Conservation (phyloP, 1,140 invertebrate species). For the Rhyacophila brunnea region DNA sequence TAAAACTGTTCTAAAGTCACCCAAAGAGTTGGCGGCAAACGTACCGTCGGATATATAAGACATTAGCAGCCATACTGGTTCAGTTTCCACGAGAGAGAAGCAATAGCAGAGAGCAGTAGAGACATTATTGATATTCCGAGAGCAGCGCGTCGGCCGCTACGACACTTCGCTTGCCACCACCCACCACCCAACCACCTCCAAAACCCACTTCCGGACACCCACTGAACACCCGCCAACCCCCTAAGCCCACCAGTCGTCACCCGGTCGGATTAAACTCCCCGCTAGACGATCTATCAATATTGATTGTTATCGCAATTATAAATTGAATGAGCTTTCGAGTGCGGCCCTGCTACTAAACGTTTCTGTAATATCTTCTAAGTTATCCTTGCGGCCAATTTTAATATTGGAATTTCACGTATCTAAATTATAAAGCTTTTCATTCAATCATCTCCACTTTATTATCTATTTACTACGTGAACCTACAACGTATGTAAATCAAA, state of each 20-base stretch:
- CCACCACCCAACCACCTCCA: not conserved
- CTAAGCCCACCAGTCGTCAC: not conserved
- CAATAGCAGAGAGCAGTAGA: conserved; percentile 31
- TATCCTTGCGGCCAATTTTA: no score
- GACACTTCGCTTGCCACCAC: conserved; percentile 2
- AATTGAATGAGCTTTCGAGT: conserved; percentile 32
- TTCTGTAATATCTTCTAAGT: not conserved
- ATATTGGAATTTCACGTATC: no score
- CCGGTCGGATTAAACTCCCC: conserved; percentile 17
- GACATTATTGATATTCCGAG: conserved; percentile 37
- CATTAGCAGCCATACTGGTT: conserved; percentile 29
- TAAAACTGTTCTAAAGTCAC: no score
- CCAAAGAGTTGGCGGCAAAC: not conserved
- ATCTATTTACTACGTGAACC: no score
- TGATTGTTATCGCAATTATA: conserved; percentile 36
- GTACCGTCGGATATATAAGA: conserved; percentile 19
- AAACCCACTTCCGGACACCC: not conserved
- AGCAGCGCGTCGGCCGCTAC: conserved; percentile 30
- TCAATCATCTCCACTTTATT: no score
- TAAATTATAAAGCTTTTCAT: no score
- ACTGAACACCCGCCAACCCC: not conserved
- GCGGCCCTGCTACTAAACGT: conserved; percentile 3
- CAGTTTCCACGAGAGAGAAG: conserved; percentile 33
- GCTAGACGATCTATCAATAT: conserved; percentile 36
- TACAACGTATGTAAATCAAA: no score